Evolutionary conservation across 2,797 vertebrate species (phyloP).

Genomic region (Amazona finschi): DNA sequence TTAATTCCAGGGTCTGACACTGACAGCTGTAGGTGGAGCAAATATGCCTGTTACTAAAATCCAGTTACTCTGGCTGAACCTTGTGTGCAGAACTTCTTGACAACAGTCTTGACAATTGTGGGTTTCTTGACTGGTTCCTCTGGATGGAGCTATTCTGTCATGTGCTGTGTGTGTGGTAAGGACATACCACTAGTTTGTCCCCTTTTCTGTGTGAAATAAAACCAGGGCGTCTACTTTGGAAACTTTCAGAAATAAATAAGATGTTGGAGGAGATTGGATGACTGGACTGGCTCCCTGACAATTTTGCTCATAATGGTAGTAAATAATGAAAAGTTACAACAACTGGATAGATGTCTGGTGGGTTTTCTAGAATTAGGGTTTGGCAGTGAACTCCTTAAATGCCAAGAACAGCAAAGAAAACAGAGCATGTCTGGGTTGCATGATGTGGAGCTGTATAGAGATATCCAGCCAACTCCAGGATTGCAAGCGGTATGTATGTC

Average conservation of each 20-base stretch:
- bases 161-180: conserved; percentile 79
- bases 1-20: conserved; percentile 73
- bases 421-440: neutral
- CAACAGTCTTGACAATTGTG: conserved; percentile 81
- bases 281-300: neutral
- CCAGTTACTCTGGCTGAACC: conserved; percentile 83
- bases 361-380: neutral
- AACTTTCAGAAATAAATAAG: neutral
- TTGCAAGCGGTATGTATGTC: neutral
- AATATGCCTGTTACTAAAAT: conserved; percentile 84
- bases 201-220: neutral
- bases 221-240: neutral
- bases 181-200: neutral
- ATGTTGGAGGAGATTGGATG: neutral
- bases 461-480: neutral
- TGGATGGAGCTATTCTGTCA: conserved; percentile 80
- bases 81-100: conserved; percentile 79
- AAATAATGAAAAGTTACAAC: neutral
- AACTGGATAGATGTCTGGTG: neutral
- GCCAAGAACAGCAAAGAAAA: neutral
- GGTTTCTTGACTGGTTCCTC: conserved; percentile 81
- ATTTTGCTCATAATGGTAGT: neutral
- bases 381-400: neutral
- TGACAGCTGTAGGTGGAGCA: conserved; percentile 82
- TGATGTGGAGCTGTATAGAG: neutral